Evolutionary conservation across 2,888 invertebrate genomes (phyloP).

Genomic region (Himalopsyche tibetana): DNA sequence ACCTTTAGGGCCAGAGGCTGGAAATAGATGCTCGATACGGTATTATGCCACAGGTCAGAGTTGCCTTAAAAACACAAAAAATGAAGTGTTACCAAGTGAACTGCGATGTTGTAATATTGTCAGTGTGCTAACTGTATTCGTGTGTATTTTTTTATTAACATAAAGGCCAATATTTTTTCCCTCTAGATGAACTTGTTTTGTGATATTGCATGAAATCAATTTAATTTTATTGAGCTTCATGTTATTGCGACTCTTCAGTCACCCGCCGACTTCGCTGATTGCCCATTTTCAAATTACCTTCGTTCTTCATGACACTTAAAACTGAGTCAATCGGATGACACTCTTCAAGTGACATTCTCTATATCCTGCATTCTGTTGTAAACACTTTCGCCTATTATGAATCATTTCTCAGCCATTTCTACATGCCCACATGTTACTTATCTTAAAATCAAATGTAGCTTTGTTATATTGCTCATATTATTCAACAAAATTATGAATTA

Average conservation of each 20-base stretch:
- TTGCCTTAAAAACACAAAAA: conserved; percentile 4
- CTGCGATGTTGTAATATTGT: conserved; percentile 64
- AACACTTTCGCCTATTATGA: not conserved
- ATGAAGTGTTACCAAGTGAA: conserved; percentile 44
- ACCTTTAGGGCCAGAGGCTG: conserved; percentile 90
- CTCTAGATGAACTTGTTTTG: conserved; percentile 52
- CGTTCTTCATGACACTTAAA: too few species aligned
- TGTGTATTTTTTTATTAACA: conserved; percentile 45
- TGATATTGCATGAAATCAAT: conserved; percentile 38
- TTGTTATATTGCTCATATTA: conserved; percentile 4
- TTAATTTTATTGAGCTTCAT: conserved; percentile 23
- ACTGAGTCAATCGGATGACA: too few species aligned
- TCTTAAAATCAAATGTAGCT: not conserved
- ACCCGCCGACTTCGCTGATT: not conserved
- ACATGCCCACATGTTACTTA: not conserved
- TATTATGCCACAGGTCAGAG: conserved; percentile 87
- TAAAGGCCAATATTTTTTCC: conserved; percentile 11
- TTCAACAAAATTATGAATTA: too few species aligned
- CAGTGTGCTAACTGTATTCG: conserved; percentile 60
- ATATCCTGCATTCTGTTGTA: too few species aligned
- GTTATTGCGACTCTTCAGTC: not conserved
- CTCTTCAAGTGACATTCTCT: too few species aligned
- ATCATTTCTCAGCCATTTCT: not conserved
- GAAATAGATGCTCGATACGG: conserved; percentile 95
- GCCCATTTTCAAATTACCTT: not conserved